These are phyloP conservation scores for Athene noctua DNA, from an alignment of 2,113 vertebrate genomes.

Conservation along the genomic window DNA sequence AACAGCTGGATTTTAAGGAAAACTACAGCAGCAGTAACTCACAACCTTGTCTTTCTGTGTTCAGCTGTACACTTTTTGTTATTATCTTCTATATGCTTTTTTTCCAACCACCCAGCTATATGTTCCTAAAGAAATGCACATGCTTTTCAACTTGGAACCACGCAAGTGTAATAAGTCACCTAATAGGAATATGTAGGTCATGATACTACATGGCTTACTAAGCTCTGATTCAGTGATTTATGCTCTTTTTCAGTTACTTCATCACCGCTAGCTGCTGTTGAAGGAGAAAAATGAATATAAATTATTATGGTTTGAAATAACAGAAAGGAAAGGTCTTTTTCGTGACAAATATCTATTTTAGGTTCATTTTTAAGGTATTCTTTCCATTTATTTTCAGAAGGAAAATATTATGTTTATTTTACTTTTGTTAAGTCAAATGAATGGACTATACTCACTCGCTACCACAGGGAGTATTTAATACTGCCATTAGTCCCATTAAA, in stretches of 20 bases:
- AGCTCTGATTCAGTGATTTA: not conserved
- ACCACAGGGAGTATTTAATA: not conserved
- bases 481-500: not conserved
- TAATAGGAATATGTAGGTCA: conserved; percentile 28
- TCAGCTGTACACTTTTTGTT: not conserved
- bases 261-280: not conserved
- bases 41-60: conserved; percentile 58
- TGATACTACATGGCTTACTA: not conserved
- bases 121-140: not conserved
- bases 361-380: not conserved
- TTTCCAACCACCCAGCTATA: not conserved
- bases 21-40: conserved; percentile 77
- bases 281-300: not conserved
- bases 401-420: not conserved
- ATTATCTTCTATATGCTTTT: not conserved
- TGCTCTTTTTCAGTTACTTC: not conserved
- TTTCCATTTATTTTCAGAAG: conserved; percentile 9
- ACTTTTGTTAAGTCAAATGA: not conserved
- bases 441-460: not conserved
- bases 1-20: conserved; percentile 76
- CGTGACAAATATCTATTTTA: not conserved
- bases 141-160: conserved; percentile 7
- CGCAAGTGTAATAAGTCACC: not conserved
- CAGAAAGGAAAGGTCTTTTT: not conserved
- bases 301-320: not conserved